Conservation (phyloP, 2,797 vertebrate species). For the Meda fulgida region DNA sequence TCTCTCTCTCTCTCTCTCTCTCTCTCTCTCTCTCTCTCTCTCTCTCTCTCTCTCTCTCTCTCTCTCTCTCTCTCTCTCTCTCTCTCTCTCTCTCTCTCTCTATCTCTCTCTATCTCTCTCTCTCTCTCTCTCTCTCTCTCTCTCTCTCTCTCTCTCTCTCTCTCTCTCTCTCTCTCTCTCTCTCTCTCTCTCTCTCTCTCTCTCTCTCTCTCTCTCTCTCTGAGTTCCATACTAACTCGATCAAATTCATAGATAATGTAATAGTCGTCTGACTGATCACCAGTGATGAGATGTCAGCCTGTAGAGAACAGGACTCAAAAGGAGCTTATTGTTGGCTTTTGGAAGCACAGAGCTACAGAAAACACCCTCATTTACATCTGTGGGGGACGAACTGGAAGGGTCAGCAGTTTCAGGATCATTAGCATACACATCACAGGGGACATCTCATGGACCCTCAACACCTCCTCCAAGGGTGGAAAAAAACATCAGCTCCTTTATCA, state of each 20-base stretch:
- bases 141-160: neutral
- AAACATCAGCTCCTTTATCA: neutral
- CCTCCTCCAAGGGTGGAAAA: neutral
- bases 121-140: no score
- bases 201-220: neutral
- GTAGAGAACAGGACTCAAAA: neutral
- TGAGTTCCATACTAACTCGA: neutral
- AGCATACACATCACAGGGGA: neutral
- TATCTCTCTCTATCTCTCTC: no score
- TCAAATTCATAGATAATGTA: neutral
- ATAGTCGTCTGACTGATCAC: neutral
- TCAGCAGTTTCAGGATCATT: constrained; percentile 1
- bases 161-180: neutral
- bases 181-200: neutral
- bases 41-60: no score
- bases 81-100: no score
- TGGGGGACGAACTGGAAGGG: neutral
- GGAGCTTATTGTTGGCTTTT: neutral
- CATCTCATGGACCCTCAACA: neutral
- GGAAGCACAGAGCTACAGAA: neutral
- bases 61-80: neutral
- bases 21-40: no score
- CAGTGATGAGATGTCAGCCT: neutral
- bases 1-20: no score
- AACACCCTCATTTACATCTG: neutral